Base-by-base conservation (phyloP, 1,140 invertebrate genomes). In the Platorchestia sp. region DNA sequence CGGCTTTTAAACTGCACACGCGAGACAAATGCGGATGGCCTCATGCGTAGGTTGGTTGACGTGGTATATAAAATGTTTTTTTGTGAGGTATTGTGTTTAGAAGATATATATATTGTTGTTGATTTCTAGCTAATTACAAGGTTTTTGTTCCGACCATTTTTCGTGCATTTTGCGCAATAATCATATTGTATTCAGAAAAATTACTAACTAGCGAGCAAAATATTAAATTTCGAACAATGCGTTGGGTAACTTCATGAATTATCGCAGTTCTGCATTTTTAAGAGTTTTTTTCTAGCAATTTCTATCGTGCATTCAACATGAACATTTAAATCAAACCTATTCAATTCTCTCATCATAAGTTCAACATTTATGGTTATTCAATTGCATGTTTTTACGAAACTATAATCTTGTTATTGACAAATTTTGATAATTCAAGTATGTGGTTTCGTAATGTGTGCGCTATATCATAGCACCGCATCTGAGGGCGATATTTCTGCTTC, bases 401-500 rank as follows among this genome's bases (percentile, higher is more conserved):
- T 75, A 22, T 36, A 19, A 3, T 75, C 1, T 75, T 75, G 7
- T 75, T 75, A 75, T 22, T 75, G 36, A 75, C 59, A 75, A 75
- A 1, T 75, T 75, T 36, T 75, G 27, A 75, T 75, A 75, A 27
- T 36, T 75, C 14, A 75, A 75, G 14, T 22, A 75, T 75, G 3
- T 75, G 59, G 59, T 36, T 27, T 27, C 10, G 27, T 3, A 10
- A 75, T 1, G 1, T 36, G 59, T 75, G 1, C 27, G 36, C 59
- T 75, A 22, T 75, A 75, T 36, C 59, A 36, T 75, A 89, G 87
- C 43, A 44, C 5, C 45, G 43, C 45, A 93, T 47, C 44, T 19
- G 19, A 45, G 91, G 40, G 91, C 27, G 45, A 93, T 47, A 45
- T 93, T 93, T 93, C 40, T 93, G 44, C 91, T 93, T 45, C 40